These are phyloP conservation scores for Paradoxurus hermaphroditus DNA, from an alignment of 2,113 vertebrate genomes.

Conservation along the genomic window DNA sequence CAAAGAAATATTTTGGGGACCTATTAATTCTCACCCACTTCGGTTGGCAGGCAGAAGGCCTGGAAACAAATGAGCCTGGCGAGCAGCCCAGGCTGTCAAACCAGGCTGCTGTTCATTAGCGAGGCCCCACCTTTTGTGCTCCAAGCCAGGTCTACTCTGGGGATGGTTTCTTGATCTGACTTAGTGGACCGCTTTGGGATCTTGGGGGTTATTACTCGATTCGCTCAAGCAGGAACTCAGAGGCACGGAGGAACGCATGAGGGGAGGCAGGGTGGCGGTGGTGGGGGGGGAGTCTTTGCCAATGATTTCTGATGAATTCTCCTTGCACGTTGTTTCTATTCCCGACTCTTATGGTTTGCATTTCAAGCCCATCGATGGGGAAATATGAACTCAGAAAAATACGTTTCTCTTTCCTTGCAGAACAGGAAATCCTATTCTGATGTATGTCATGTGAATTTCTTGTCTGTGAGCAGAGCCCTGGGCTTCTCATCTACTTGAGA, in stretches of 20 bases:
- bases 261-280: fast-evolving
- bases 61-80: slow-evolving; percentile 82
- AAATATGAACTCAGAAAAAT: slow-evolving; percentile 42
- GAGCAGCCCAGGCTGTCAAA: slow-evolving; percentile 77
- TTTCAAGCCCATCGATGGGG: slow-evolving; percentile 58
- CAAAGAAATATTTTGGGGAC: slow-evolving; percentile 81
- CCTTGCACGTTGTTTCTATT: slow-evolving; percentile 17
- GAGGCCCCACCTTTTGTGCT: slow-evolving; percentile 72
- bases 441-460: neutral
- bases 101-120: slow-evolving; percentile 75
- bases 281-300: neutral
- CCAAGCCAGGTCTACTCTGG: slow-evolving; percentile 62
- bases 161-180: slow-evolving; percentile 68
- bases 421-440: neutral
- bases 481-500: neutral
- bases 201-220: slow-evolving; percentile 68
- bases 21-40: slow-evolving; percentile 81
- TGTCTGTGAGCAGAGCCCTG: neutral
- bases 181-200: slow-evolving; percentile 50
- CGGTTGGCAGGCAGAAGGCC: slow-evolving; percentile 77
- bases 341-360: slow-evolving; percentile 38
- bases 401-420: neutral
- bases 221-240: neutral
- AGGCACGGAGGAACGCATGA: neutral
- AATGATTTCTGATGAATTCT: neutral